Evolutionary conservation across 37 sponge, comb jelly and placozoan species (phyloP).

Genomic region (Theonella swinhoei): DNA sequence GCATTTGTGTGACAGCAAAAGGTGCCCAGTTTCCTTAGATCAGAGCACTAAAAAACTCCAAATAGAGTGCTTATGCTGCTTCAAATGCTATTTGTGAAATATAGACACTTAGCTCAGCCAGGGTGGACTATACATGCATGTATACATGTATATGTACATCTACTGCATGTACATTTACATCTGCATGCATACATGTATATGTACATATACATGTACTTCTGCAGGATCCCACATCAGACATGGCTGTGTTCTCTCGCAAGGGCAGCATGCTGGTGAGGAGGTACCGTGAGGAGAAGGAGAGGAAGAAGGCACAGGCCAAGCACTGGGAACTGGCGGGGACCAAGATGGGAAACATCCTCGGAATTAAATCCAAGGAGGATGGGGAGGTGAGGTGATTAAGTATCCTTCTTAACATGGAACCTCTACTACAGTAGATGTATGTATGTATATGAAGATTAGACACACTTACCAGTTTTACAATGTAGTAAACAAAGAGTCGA

Average conservation of each 20-base stretch:
- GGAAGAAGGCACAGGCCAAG: constrained; percentile 97
- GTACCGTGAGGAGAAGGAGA: constrained; percentile 94
- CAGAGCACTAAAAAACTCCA: neutral
- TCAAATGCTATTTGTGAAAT: too few species aligned
- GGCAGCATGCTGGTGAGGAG: constrained; percentile 89
- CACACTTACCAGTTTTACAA: too few species aligned
- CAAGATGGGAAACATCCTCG: constrained; percentile 91
- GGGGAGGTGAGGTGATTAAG: constrained; percentile 32
- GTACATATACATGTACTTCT: too few species aligned
- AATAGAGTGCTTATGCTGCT: neutral
- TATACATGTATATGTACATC: too few species aligned
- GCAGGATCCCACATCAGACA: constrained; percentile 96
- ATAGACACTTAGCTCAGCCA: too few species aligned
- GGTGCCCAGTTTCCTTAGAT: too few species aligned
- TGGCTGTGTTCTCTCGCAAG: constrained; percentile 93
- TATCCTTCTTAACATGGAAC: too few species aligned
- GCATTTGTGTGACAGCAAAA: too few species aligned
- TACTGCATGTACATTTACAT: too few species aligned
- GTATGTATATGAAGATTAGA: constrained; percentile 48
- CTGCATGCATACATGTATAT: too few species aligned
- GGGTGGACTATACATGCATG: too few species aligned
- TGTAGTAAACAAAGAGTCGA: too few species aligned
- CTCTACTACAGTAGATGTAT: neutral
- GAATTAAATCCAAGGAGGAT: constrained; percentile 90
- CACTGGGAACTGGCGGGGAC: constrained; percentile 98